Conservation (phyloP, 2,797 vertebrate genomes). For the Valencia hispanica region DNA sequence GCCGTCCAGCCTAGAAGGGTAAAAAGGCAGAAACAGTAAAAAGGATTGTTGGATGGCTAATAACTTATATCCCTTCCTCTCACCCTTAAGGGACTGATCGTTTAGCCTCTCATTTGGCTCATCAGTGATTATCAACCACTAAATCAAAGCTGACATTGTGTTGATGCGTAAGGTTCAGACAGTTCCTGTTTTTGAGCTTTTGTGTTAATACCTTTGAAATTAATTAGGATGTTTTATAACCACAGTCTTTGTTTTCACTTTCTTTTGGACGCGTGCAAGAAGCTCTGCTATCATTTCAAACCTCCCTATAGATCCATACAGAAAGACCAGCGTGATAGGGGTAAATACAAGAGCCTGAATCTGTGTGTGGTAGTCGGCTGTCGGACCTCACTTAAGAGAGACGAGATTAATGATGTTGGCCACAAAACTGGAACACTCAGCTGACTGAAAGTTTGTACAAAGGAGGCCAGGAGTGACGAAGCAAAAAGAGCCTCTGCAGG, state of each 20-base stretch:
- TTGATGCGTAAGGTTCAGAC: slow-evolving; percentile 17
- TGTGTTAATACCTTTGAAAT: neutral
- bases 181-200: neutral
- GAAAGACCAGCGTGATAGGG: neutral
- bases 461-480: slow-evolving; percentile 2
- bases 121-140: slow-evolving; percentile 22
- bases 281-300: neutral
- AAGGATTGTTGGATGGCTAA: slow-evolving; percentile 46
- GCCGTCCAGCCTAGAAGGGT: slow-evolving; percentile 34
- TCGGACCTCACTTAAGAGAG: slow-evolving; percentile 26
- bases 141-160: slow-evolving; percentile 45
- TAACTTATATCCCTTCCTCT: slow-evolving; percentile 43
- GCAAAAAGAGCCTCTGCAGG: slow-evolving; percentile 21
- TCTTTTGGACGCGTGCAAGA: neutral
- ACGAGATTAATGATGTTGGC: slow-evolving; percentile 44
- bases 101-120: slow-evolving; percentile 34
- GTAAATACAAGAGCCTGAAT: neutral
- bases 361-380: slow-evolving; percentile 22
- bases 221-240: neutral
- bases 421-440: slow-evolving; percentile 58
- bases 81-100: slow-evolving; percentile 39
- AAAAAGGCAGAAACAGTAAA: slow-evolving; percentile 42
- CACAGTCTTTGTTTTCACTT: neutral
- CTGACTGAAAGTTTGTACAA: slow-evolving; percentile 53
- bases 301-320: neutral